Evolutionary conservation across 2,113 vertebrate species (phyloP).

Genomic region (Hucho hucho): DNA sequence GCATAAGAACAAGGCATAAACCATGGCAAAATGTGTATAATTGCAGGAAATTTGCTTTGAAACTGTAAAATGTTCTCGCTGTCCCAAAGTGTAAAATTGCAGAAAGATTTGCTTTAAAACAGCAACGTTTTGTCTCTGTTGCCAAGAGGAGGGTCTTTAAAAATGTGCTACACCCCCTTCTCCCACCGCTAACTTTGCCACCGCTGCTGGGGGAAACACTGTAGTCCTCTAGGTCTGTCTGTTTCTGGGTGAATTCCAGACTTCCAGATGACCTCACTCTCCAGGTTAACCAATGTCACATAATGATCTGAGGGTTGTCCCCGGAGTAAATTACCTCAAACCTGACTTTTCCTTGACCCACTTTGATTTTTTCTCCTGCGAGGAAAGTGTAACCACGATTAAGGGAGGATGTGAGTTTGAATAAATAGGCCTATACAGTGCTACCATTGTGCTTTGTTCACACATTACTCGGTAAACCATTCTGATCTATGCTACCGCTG

Average conservation of each 20-base stretch:
- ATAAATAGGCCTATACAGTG: slow-evolving; percentile 76
- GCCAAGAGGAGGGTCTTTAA: too few relatives aligned
- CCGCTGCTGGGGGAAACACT: slow-evolving; percentile 10
- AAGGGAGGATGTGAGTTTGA: slow-evolving; percentile 75
- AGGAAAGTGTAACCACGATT: slow-evolving; percentile 72
- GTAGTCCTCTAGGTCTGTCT: slow-evolving; percentile 4
- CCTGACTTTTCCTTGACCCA: slow-evolving; percentile 78
- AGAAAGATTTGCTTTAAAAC: too few relatives aligned
- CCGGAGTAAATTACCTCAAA: slow-evolving; percentile 75
- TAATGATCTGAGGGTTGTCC: slow-evolving; percentile 69
- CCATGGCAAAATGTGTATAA: too few relatives aligned
- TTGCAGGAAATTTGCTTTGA: too few relatives aligned
- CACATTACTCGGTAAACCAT: slow-evolving; percentile 60
- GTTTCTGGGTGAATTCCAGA: slow-evolving; percentile 51
- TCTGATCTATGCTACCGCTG: slow-evolving; percentile 43
- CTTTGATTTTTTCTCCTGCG: slow-evolving; percentile 19
- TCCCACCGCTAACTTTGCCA: not conserved
- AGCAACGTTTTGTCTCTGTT: too few relatives aligned
- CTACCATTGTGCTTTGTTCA: slow-evolving; percentile 77
- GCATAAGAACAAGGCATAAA: too few relatives aligned
- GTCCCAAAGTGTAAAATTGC: too few relatives aligned
- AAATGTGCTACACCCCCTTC: too few relatives aligned
- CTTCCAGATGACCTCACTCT: slow-evolving; percentile 69
- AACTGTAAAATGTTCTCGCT: too few relatives aligned
- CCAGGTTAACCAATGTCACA: slow-evolving; percentile 73